These are phyloP conservation scores for Heliconius nattereri DNA, from an alignment of 1,140 invertebrate species.

Conservation along the genomic window DNA sequence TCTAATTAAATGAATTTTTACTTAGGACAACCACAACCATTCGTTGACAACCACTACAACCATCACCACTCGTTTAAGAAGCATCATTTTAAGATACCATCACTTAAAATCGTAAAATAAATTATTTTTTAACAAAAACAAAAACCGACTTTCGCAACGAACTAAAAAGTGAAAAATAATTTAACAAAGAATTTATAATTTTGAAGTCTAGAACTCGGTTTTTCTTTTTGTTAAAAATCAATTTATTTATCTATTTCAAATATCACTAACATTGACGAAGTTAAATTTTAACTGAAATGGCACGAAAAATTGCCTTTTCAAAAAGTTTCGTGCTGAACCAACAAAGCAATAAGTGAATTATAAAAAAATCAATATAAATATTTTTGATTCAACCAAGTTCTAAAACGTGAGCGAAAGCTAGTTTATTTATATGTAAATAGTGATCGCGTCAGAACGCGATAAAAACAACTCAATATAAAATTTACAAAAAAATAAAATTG, in stretches of 20 bases:
- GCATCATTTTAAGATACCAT: no score
- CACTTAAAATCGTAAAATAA: no score
- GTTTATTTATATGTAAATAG: conserved; percentile 11
- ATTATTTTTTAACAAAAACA: no score
- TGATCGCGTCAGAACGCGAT: not conserved
- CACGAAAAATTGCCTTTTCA: conserved; percentile 6
- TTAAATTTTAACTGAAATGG: conserved; percentile 9
- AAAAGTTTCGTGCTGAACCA: not conserved
- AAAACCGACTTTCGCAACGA: no score
- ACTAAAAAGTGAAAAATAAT: no score
- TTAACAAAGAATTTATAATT: no score
- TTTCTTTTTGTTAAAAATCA: no score
- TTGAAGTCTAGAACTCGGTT: no score
- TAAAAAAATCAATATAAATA: conserved; percentile 9
- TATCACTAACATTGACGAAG: not conserved
- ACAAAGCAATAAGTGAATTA: conserved; percentile 11
- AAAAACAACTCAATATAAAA: not conserved
- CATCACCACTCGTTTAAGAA: no score
- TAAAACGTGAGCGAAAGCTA: conserved; percentile 8
- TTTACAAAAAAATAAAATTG: not conserved
- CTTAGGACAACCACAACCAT: no score
- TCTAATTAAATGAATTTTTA: no score
- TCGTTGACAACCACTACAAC: no score
- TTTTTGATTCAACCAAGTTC: not conserved
- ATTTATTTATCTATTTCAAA: not conserved